These are phyloP conservation scores for Ailurus styani DNA, from an alignment of 2,113 vertebrate species.

Conservation along the genomic window DNA sequence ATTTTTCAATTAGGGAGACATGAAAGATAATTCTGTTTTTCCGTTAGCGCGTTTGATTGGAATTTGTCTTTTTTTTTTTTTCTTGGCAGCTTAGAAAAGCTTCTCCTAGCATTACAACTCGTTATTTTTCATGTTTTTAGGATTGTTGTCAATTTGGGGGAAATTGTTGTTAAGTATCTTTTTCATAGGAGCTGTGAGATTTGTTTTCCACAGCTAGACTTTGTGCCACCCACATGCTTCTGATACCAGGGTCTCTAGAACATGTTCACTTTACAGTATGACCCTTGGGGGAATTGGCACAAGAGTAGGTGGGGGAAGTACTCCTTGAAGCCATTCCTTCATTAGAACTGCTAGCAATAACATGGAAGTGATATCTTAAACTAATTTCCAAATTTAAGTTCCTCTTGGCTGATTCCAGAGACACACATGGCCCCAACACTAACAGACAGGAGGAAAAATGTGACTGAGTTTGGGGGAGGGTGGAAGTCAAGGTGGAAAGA, in stretches of 20 bases:
- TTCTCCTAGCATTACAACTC: background rate
- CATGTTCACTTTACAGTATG: fast-evolving
- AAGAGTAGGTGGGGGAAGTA: background rate
- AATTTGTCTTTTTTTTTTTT: background rate
- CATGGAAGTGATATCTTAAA: background rate
- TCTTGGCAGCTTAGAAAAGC: background rate
- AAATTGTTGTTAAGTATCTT: background rate
- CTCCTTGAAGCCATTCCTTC: background rate
- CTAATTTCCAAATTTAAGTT: background rate
- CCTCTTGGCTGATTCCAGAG: background rate
- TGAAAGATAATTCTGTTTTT: background rate
- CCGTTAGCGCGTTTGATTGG: background rate
- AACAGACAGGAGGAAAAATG: background rate
- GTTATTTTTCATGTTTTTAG: background rate
- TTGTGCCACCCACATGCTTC: background rate
- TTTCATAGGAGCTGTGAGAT: background rate
- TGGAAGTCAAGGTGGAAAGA: background rate
- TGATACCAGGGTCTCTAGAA: background rate
- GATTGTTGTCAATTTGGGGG: background rate
- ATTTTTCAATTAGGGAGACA: background rate
- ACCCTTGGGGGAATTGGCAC: background rate
- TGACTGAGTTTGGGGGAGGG: background rate
- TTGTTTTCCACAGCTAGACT: background rate
- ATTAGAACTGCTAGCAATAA: background rate
- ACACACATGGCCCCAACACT: background rate